Evolutionary conservation across 2,113 vertebrate species (phyloP).

Genomic region (Caranx melampygus): DNA sequence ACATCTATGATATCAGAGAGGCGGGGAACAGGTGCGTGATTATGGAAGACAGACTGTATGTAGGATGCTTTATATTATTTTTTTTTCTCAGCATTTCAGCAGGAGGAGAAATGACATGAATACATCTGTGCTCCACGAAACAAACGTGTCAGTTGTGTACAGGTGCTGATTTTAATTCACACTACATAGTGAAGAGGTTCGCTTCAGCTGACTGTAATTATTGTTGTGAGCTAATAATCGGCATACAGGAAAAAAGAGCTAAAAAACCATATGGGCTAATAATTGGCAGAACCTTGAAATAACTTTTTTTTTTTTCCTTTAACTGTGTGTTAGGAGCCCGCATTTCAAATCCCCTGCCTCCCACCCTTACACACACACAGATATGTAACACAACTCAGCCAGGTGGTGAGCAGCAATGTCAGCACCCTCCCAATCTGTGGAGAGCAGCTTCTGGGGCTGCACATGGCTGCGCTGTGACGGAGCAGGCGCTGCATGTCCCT

Average conservation of each 20-base stretch:
- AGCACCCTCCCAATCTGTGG: slow-evolving; percentile 67
- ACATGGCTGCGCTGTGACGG: slow-evolving; percentile 64
- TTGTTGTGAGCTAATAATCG: slow-evolving; percentile 38
- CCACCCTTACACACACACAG: slow-evolving; percentile 16
- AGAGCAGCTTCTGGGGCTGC: slow-evolving; percentile 62
- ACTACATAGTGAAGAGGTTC: slow-evolving; percentile 13
- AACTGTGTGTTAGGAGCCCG: slow-evolving; percentile 20
- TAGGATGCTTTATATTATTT: slow-evolving; percentile 46
- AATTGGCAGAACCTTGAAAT: slow-evolving; percentile 1
- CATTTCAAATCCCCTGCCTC: background rate
- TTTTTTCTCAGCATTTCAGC: slow-evolving; percentile 40
- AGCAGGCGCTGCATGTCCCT: slow-evolving; percentile 54
- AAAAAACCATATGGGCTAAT: slow-evolving; percentile 3
- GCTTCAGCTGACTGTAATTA: slow-evolving; percentile 30
- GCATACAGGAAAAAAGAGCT: background rate
- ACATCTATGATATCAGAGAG: slow-evolving; percentile 65
- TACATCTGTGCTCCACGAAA: slow-evolving; percentile 66
- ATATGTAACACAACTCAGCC: slow-evolving; percentile 17
- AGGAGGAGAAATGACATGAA: slow-evolving; percentile 61
- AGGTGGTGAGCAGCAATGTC: slow-evolving; percentile 52
- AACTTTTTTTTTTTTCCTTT: slow-evolving; percentile 10
- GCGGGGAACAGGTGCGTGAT: slow-evolving; percentile 72
- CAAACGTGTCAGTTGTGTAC: slow-evolving; percentile 60
- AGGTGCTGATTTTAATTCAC: slow-evolving; percentile 69
- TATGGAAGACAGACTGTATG: slow-evolving; percentile 71